Conservation (phyloP, 2,888 invertebrate genomes). For the Lepidocyrtinus sp. region DNA sequence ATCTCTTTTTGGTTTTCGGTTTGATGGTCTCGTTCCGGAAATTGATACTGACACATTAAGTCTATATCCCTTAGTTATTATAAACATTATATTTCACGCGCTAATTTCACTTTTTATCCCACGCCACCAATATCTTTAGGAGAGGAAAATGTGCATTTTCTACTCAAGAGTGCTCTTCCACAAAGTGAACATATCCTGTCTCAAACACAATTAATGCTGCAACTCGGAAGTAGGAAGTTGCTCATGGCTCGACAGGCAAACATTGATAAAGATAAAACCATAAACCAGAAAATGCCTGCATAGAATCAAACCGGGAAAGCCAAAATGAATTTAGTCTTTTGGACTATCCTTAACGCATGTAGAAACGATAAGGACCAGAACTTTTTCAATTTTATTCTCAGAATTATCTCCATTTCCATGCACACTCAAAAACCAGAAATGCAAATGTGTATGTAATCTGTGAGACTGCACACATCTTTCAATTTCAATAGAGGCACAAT, state of each 20-base stretch:
- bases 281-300: background rate
- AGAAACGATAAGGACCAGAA: background rate
- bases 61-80: conserved; percentile 10
- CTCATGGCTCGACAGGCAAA: conserved; percentile 28
- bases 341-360: background rate
- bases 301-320: background rate
- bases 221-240: conserved; percentile 40
- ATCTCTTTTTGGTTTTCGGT: conserved; percentile 33
- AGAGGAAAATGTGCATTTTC: background rate
- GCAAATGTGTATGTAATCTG: background rate
- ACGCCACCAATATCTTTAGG: background rate
- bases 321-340: background rate
- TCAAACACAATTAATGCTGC: background rate
- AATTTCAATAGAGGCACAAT: background rate
- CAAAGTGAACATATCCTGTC: background rate
- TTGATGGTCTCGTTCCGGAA: conserved; percentile 50
- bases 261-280: background rate
- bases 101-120: conserved; percentile 5
- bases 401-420: background rate
- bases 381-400: background rate
- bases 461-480: background rate
- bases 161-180: no score
- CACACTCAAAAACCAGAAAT: background rate
- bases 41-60: conserved; percentile 54
- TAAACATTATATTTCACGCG: background rate